Evolutionary conservation across 2,888 invertebrate species (phyloP), one percentile per base, ranked within the genome.

Genomic region (Cephus spinipes): DNA sequence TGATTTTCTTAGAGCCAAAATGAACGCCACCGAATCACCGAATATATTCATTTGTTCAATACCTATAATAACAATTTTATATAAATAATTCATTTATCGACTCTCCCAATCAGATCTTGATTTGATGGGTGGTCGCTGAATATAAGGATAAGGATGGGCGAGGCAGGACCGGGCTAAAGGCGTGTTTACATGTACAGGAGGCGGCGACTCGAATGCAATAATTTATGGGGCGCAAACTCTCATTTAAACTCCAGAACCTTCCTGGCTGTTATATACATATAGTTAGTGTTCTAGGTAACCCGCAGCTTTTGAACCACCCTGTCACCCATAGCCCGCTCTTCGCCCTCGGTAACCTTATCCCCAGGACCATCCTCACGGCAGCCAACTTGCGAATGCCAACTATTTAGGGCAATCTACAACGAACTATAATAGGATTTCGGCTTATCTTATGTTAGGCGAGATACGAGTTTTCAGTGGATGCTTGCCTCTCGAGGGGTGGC

Each of bases 351-450:
- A 34, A 34, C 71, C 33, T 33, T 33, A 31, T 33, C 31, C 71
- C 30, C 30, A 34, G 33, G 30, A 30, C 31, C 33, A 31, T 87
- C 84, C 80, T 78, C 80, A 77, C 82, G 80, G 82, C 82, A 79
- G 82, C 80, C 83, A 86, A 86, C 85, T 86, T 85, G 82, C 83
- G 83, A 83, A 85, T 84, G 82, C 82, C 82, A 76, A 79, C 81
- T 81, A 81, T 80, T 83, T 79, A 81, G 82, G 86, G 80, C 84
- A 86, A 88, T 88, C 87, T 87, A 87, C 87, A 85, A 86, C 87
- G 83, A 88, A 88, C 86, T 86, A 85, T 90, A 90, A 89, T 90
- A 87, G 89, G 89, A 86, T 90, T 90, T 88, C 82, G 83, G 89
- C 87, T 90, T 89, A 90, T 90, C 90, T 88, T 81, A 74, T 55